Base-by-base conservation (phyloP, 2,797 vertebrate genomes). In the Lutjanus argentimaculatus region DNA sequence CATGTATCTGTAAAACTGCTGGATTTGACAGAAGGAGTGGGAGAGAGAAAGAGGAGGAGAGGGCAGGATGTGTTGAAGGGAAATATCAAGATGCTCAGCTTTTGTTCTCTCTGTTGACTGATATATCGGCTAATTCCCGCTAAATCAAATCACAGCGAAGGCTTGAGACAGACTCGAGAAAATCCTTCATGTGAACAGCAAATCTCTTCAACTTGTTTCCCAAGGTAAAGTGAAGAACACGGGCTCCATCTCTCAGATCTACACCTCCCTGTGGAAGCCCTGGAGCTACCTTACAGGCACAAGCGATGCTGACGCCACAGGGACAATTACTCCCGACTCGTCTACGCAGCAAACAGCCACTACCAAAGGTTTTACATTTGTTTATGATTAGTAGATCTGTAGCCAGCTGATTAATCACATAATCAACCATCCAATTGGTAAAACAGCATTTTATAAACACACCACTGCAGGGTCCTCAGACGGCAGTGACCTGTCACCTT, bases 221-320 rank as follows among this genome's bases (percentile, higher is more conserved):
- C 12, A 95, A 95, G 94, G 92, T 64, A 94, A 91, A 74, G 89
- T 89, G 74, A 84, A 89, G 88, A 63, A 81, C 48, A 82, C 85
- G 0, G 85, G 42, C 59, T 87, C 93, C 71, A 85, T 93, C 77
- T 88, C 92, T 82, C 87, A 94, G 85, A 94, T 95, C 83, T 95
- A 93, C 87, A 87, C 84, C 42, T 95, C 94, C 69, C 87, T 93
- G 83, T 95, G 94, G 94, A 94, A 93, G 82, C 94, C 94, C 85
- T 95, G 94, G 94, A 93, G 92, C 90, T 95, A 95, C 90, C 92
- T 95, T 45, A 82, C 92, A 61, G 90, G 85, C 74, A 70, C 73
- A 8, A 88, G 77, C 12, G 82, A 90, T 52, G 85, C 87, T 21
- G 87, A 69, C 53, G 76, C 92, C 14, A 2, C 90, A 57, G 85